phyloP scores from a whole-genome alignment of 2,797 vertebrate genomes.

The Meda fulgida region DNA sequence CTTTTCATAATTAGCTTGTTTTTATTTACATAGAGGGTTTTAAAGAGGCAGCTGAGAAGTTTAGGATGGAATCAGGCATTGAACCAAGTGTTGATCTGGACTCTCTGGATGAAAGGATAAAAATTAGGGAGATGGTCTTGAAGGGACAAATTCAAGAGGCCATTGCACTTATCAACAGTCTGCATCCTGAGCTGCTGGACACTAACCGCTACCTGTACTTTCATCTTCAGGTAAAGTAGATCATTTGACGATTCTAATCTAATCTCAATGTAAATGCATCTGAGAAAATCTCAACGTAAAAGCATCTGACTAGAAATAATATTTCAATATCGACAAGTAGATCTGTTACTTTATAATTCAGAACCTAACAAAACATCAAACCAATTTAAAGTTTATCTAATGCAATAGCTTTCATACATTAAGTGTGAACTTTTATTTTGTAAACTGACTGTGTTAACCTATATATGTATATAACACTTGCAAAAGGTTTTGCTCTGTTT shows the following conservation, averaged over 20 bases:
- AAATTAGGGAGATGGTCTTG: conserved; percentile 96
- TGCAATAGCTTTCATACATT: not conserved
- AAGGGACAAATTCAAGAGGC: conserved; percentile 98
- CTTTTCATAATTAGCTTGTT: not conserved
- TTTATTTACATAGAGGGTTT: conserved; percentile 86
- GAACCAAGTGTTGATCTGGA: conserved; percentile 96
- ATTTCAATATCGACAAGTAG: not conserved
- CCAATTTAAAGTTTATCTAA: not conserved
- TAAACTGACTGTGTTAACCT: not conserved
- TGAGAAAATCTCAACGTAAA: not conserved
- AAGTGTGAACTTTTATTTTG: not conserved
- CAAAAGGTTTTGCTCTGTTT: not conserved
- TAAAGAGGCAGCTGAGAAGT: conserved; percentile 98
- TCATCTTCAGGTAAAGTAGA: conserved; percentile 87
- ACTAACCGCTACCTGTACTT: conserved; percentile 98
- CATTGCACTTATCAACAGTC: conserved; percentile 94
- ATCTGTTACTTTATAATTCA: not conserved
- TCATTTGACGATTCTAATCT: not conserved
- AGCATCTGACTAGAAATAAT: not conserved
- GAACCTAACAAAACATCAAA: not conserved
- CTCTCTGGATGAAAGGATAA: conserved; percentile 96
- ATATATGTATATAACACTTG: not conserved
- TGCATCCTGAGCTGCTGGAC: conserved; percentile 95
- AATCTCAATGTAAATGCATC: not conserved
- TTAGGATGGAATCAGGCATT: conserved; percentile 97